Percentiles rank a stretch among this genome's conserved stretches.
Evolutionary conservation across 2,888 invertebrate genomes (phyloP).

Genomic region (Boloria euphrosyne): DNA sequence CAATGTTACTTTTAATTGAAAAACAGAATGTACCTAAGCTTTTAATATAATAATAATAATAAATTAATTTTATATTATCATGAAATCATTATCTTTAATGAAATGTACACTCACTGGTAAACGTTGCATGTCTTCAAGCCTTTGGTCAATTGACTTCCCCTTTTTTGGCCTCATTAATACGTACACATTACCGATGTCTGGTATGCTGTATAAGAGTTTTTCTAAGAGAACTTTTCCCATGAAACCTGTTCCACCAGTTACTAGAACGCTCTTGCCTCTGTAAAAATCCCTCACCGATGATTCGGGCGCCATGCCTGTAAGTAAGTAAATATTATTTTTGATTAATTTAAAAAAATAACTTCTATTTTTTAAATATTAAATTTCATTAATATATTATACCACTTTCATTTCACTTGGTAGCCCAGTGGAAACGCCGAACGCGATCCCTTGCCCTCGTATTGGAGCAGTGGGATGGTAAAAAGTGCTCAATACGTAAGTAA

Average conservation of each 20-base stretch:
- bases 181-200: slow-evolving; percentile 83
- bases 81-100: neutral
- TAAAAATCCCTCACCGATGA: slow-evolving; percentile 82
- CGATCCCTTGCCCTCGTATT: too few relatives aligned
- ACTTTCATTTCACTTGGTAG: too few relatives aligned
- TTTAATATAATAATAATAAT: too few relatives aligned
- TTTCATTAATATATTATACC: too few relatives aligned
- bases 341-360: neutral
- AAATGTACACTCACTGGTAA: slow-evolving; percentile 76
- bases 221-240: slow-evolving; percentile 85
- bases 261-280: slow-evolving; percentile 79
- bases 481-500: too few relatives aligned
- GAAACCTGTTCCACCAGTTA: slow-evolving; percentile 85
- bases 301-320: slow-evolving; percentile 65
- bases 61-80: too few relatives aligned
- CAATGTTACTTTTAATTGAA: too few relatives aligned
- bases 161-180: slow-evolving; percentile 84
- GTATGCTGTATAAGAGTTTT: slow-evolving; percentile 84
- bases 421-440: too few relatives aligned
- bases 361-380: too few relatives aligned
- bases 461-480: too few relatives aligned
- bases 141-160: slow-evolving; percentile 81
- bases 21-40: too few relatives aligned
- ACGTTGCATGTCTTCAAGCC: slow-evolving; percentile 84
- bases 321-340: neutral